Evolutionary conservation across 30 jellyfish, hydroid and myxozoan species (phyloP).

Genomic region (Aurelia sp.): DNA sequence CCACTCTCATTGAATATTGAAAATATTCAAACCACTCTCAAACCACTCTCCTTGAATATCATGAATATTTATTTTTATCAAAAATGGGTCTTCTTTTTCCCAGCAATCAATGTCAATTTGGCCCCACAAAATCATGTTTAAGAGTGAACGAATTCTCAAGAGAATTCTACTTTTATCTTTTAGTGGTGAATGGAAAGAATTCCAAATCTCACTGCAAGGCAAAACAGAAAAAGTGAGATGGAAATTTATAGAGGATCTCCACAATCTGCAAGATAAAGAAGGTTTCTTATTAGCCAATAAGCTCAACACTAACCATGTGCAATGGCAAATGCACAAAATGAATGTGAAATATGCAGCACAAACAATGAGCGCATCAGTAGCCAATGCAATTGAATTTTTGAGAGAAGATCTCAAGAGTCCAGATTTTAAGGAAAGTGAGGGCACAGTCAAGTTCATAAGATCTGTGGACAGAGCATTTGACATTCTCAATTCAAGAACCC

Average conservation of each 20-base stretch:
- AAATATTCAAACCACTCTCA: too few species aligned
- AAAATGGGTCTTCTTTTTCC: too few species aligned
- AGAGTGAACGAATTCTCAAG: neutral
- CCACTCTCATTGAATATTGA: too few species aligned
- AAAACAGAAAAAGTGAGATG: conserved; percentile 21
- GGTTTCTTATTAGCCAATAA: conserved; percentile 49
- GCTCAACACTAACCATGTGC: conserved; percentile 20
- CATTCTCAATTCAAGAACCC: conserved; percentile 36
- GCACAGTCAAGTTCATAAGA: conserved; percentile 40
- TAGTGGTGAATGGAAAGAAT: conserved; percentile 31
- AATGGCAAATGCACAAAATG: conserved; percentile 60
- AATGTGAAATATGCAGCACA: conserved; percentile 41
- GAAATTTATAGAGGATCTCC: conserved; percentile 17
- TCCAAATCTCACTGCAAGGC: neutral
- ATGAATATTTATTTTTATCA: too few species aligned
- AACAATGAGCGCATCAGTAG: conserved; percentile 40
- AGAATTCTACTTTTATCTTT: too few species aligned
- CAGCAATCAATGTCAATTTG: neutral
- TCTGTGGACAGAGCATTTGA: conserved; percentile 36
- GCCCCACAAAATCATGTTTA: neutral
- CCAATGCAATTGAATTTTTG: conserved; percentile 45
- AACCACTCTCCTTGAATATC: too few species aligned
- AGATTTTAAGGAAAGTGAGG: conserved; percentile 30
- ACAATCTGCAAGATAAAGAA: conserved; percentile 34
- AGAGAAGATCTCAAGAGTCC: conserved; percentile 19